Percentiles rank a stretch among this genome's conserved stretches.
phyloP scores from a whole-genome alignment of 1,140 invertebrate genomes.

The Colletes latitarsis region DNA sequence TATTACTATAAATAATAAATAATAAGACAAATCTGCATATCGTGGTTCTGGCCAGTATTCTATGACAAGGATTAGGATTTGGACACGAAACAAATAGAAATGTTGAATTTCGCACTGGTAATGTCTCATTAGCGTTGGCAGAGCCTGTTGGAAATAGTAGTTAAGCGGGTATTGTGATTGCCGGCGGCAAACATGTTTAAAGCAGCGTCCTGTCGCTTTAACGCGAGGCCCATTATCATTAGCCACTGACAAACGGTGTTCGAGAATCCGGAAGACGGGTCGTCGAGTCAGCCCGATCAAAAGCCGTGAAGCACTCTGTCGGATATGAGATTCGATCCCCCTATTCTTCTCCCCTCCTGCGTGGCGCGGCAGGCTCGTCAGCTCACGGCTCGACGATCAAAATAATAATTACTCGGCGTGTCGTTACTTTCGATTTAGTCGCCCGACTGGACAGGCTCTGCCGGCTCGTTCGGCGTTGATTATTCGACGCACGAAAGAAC shows the following conservation, averaged over 20 bases:
- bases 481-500: conserved; percentile 43
- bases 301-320: conserved; percentile 51
- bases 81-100: background rate
- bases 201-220: background rate
- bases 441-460: conserved; percentile 10
- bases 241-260: background rate
- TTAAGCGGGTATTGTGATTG: background rate
- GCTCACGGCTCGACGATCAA: conserved; percentile 64
- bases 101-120: background rate
- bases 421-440: conserved; percentile 62
- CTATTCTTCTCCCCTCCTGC: conserved; percentile 5
- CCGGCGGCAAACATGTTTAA: background rate
- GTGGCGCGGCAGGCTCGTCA: background rate
- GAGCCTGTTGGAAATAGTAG: background rate
- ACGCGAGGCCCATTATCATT: background rate
- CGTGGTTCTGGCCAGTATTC: no score
- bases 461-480: conserved; percentile 33
- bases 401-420: conserved; percentile 72
- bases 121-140: background rate
- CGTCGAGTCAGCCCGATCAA: conserved; percentile 62
- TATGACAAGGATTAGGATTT: no score
- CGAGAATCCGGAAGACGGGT: conserved; percentile 57
- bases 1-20: no score
- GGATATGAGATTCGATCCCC: conserved; percentile 43
- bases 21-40: no score